Evolutionary conservation across 2,888 invertebrate species (phyloP).

Genomic region (Eristalis tenax): DNA sequence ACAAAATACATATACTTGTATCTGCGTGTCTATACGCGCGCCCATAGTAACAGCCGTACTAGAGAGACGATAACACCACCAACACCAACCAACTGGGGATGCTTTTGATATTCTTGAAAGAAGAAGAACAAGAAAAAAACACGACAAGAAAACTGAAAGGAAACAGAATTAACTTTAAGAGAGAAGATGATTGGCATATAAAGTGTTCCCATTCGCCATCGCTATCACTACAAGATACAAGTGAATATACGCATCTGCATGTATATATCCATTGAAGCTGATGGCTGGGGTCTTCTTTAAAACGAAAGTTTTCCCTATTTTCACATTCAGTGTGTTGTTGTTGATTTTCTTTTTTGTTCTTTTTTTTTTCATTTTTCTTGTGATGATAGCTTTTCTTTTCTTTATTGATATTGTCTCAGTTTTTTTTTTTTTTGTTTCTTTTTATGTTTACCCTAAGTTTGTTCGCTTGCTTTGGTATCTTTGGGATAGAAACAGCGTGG

Average conservation of each 20-base stretch:
- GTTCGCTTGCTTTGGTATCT: slow-evolving; percentile 8
- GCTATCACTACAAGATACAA: slow-evolving; percentile 1
- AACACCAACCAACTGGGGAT: slow-evolving; percentile 20
- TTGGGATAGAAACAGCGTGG: slow-evolving; percentile 13
- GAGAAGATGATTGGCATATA: slow-evolving; percentile 43
- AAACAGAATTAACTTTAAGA: slow-evolving; percentile 32
- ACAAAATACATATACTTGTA: slow-evolving; percentile 24
- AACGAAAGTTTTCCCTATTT: slow-evolving; percentile 59
- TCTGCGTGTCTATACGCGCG: slow-evolving; percentile 13
- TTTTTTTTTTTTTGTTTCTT: slow-evolving; percentile 17
- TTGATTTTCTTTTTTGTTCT: background rate
- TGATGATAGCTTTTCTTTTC: slow-evolving; percentile 48
- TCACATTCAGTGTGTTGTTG: slow-evolving; percentile 15
- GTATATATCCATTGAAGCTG: slow-evolving; percentile 29
- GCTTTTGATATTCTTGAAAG: slow-evolving; percentile 27
- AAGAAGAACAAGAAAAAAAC: background rate
- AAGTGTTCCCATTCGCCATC: slow-evolving; percentile 25
- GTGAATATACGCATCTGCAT: background rate
- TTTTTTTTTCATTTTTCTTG: slow-evolving; percentile 10
- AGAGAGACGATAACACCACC: slow-evolving; percentile 7
- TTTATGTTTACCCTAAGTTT: slow-evolving; percentile 43
- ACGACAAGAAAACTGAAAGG: slow-evolving; percentile 4
- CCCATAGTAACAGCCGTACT: slow-evolving; percentile 31
- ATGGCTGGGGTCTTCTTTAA: slow-evolving; percentile 32
- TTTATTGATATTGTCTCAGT: slow-evolving; percentile 38